A percentile compares a stretch with the other conserved stretches of the same genome.
These are phyloP conservation scores for Spilogale gracilis DNA, from an alignment of 2,113 vertebrate species.

Conservation along the genomic window DNA sequence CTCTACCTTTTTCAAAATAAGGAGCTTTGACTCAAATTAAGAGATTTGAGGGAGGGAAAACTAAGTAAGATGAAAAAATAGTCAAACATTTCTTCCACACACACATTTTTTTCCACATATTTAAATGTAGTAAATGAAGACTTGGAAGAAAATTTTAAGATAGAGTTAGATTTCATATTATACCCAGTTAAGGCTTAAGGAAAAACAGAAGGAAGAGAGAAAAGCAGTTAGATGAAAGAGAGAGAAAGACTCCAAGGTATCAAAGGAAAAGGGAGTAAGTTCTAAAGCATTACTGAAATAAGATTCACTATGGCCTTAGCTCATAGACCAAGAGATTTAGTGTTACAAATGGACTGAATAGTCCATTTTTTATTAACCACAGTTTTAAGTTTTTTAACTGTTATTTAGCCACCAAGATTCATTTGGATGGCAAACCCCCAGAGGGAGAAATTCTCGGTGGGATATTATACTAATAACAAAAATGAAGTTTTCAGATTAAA, in stretches of 20 bases:
- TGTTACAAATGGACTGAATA: neutral
- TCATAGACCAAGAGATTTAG: neutral
- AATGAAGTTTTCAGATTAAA: slow-evolving; percentile 43
- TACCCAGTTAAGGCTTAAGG: neutral
- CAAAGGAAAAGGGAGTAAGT: neutral
- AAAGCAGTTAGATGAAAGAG: slow-evolving; percentile 14
- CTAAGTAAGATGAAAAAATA: neutral
- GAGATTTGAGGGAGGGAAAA: neutral
- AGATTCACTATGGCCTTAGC: neutral
- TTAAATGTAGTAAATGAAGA: slow-evolving; percentile 48
- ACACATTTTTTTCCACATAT: neutral
- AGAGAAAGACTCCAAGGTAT: neutral
- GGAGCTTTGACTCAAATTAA: neutral
- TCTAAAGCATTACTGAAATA: slow-evolving; percentile 21
- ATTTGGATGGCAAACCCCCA: neutral
- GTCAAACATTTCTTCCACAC: neutral
- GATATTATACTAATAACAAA: slow-evolving; percentile 39
- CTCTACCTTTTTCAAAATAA: neutral
- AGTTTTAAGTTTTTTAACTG: neutral
- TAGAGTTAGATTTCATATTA: slow-evolving; percentile 10
- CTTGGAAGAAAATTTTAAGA: neutral
- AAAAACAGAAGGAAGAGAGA: neutral
- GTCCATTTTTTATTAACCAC: neutral
- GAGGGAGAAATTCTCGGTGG: neutral
- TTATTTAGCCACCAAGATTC: slow-evolving; percentile 20